Evolutionary conservation across 2,888 invertebrate species (phyloP).

Genomic region (Callyntrura guangdongensis): DNA sequence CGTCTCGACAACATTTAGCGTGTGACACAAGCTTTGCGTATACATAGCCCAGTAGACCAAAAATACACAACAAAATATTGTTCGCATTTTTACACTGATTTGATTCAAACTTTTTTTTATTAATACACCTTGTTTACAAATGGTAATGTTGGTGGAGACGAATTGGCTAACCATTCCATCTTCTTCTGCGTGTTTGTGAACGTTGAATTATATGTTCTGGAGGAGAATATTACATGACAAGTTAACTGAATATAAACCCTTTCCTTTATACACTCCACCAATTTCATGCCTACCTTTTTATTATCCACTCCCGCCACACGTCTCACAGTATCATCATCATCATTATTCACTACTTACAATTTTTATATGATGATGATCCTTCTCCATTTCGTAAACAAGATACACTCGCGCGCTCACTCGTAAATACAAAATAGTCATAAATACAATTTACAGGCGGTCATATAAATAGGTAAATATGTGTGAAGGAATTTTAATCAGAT

Average conservation of each 20-base stretch:
- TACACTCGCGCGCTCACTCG: no score
- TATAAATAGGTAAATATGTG: not conserved
- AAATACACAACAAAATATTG: not conserved
- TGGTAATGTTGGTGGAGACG: not conserved
- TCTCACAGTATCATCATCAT: not conserved
- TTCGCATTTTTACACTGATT: not conserved
- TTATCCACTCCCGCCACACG: no score
- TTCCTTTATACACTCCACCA: no score
- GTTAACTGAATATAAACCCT: not conserved
- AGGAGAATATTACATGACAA: not conserved
- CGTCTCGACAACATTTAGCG: no score
- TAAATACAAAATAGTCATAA: not conserved
- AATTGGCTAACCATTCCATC: not conserved
- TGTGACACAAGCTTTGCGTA: no score
- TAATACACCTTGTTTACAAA: not conserved
- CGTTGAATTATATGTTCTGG: not conserved
- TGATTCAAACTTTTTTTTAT: not conserved
- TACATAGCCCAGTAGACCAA: no score
- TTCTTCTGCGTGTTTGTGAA: not conserved
- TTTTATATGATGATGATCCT: no score
- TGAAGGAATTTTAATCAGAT: conserved; percentile 72
- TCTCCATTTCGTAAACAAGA: no score
- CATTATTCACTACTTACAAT: not conserved
- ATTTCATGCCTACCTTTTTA: no score
- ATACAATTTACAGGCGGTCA: not conserved